Conservation (phyloP, 2,113 vertebrate genomes). For the Plecotus auritus region DNA sequence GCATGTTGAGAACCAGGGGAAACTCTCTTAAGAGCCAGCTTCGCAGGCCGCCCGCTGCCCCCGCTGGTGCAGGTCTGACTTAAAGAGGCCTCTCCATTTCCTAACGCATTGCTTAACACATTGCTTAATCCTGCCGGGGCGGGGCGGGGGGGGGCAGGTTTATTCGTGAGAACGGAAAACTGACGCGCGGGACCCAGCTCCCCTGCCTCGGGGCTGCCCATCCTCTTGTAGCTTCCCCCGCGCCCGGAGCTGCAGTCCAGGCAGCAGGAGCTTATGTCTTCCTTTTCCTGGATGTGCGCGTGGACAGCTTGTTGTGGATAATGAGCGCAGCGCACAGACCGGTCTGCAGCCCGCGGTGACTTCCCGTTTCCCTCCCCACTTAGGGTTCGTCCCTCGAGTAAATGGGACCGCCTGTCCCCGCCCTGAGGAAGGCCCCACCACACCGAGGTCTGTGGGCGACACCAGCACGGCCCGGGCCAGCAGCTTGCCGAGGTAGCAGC, state of each 20-base stretch:
- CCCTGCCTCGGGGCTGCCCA: neutral
- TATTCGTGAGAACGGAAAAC: rapidly evolving
- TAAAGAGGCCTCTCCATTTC: neutral
- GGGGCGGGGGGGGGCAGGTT: neutral
- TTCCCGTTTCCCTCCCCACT: neutral
- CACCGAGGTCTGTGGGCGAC: neutral
- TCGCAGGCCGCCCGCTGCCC: neutral
- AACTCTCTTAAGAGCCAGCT: neutral
- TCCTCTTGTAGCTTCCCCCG: neutral
- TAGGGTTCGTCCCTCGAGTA: slow-evolving; percentile 61
- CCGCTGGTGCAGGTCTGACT: rapidly evolving
- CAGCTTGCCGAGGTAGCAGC: slow-evolving; percentile 10
- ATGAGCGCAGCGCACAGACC: rapidly evolving
- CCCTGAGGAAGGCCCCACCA: neutral
- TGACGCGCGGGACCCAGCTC: neutral
- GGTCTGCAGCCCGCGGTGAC: rapidly evolving
- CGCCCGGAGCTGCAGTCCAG: neutral
- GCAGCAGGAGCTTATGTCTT: neutral
- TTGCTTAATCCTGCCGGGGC: rapidly evolving
- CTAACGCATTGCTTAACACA: rapidly evolving
- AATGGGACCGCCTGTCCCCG: neutral
- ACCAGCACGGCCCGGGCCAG: rapidly evolving
- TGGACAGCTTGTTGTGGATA: neutral
- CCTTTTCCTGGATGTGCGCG: no score
- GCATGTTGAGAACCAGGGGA: rapidly evolving